Conservation (phyloP, 2,888 invertebrate genomes). For the Chloroclysta siterata region DNA sequence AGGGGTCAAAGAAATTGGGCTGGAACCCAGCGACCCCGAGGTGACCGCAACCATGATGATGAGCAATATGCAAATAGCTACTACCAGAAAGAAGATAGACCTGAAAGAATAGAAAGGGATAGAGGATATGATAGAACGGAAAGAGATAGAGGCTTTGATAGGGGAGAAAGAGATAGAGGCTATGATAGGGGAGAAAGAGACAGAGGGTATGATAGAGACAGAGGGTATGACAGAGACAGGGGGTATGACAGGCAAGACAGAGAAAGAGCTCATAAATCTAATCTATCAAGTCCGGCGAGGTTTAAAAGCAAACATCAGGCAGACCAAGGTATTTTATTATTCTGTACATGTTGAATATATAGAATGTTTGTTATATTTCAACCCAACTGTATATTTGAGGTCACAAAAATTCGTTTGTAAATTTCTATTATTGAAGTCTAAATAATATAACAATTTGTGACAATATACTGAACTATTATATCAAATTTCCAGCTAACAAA, state of each 20-base stretch:
- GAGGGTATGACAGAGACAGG: slow-evolving; percentile 30
- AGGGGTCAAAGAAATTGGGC: slow-evolving; percentile 60
- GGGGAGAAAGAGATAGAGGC: slow-evolving; percentile 38
- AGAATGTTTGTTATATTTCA: too few relatives aligned
- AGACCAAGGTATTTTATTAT: slow-evolving; percentile 50
- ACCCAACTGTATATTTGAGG: too few relatives aligned
- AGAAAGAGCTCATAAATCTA: slow-evolving; percentile 46
- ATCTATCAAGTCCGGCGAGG: slow-evolving; percentile 61
- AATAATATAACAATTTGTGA: too few relatives aligned
- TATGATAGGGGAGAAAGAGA: slow-evolving; percentile 36
- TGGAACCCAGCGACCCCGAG: slow-evolving; percentile 66
- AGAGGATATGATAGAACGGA: slow-evolving; percentile 10
- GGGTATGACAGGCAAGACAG: slow-evolving; percentile 34
- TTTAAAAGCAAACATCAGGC: slow-evolving; percentile 54
- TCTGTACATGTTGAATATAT: too few relatives aligned
- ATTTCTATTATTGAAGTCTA: too few relatives aligned
- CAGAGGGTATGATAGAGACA: slow-evolving; percentile 33
- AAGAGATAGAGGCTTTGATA: background rate
- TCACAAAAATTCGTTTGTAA: too few relatives aligned
- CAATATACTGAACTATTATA: too few relatives aligned
- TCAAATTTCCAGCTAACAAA: slow-evolving; percentile 59
- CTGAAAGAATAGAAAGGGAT: slow-evolving; percentile 24
- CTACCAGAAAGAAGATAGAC: slow-evolving; percentile 54
- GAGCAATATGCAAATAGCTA: slow-evolving; percentile 75
- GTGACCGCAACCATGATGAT: slow-evolving; percentile 71